Evolutionary conservation across 2,797 vertebrate species (phyloP).

Genomic region (Liasis olivaceus): DNA sequence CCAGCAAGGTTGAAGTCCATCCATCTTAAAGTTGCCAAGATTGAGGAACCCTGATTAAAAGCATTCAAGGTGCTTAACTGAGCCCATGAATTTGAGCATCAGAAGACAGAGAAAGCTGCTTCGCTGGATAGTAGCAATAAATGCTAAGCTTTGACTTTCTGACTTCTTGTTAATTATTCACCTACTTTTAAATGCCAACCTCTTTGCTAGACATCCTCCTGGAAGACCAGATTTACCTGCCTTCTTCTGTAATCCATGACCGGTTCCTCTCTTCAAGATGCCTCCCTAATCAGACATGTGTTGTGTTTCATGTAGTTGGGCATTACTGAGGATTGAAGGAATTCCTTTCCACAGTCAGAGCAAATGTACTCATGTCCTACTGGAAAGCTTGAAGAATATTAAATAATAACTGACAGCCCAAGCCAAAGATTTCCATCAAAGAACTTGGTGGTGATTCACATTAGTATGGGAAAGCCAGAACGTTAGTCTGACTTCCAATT

Average conservation of each 20-base stretch:
- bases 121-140: neutral
- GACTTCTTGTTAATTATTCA: neutral
- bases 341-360: slow-evolving; percentile 51
- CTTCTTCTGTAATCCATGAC: slow-evolving; percentile 17
- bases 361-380: slow-evolving; percentile 20
- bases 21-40: too few relatives aligned
- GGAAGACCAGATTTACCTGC: neutral
- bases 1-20: too few relatives aligned
- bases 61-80: neutral
- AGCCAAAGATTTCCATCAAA: neutral
- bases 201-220: neutral
- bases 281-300: neutral
- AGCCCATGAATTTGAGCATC: neutral
- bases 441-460: neutral
- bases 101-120: neutral
- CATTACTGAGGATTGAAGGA: slow-evolving; percentile 41
- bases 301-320: slow-evolving; percentile 29
- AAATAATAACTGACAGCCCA: neutral
- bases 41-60: too few relatives aligned
- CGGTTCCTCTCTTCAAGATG: neutral
- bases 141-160: neutral
- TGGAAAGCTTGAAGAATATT: neutral
- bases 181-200: neutral
- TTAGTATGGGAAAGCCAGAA: neutral
- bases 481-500: neutral